Evolutionary conservation across 2,888 invertebrate species (phyloP), one percentile per base, ranked within the genome.

Genomic region (Parasteatoda lunata): DNA sequence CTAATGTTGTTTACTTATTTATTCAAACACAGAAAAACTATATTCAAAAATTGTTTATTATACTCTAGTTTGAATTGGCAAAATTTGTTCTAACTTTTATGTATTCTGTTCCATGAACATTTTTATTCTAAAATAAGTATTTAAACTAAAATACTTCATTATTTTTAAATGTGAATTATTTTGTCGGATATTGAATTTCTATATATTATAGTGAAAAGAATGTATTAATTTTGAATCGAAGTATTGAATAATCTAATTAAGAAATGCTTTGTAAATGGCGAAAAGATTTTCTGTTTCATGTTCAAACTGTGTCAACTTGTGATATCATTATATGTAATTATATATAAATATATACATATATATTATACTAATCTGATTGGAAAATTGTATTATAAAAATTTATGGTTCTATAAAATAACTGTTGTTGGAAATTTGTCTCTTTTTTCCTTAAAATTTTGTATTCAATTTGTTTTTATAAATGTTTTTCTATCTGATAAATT

Each of bases 351-450:
- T 79, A 70, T 79, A 84, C 66, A 69, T 77, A 76, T 68, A 65
- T 77, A 72, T 51, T 70, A 68, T 78, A 72, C 45, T 77, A 64
- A 52, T 84, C 72, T 77, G 59, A 77, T 68, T 75, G 72, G 73
- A 64, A 49, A 52, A 48, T 66, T 80, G 77, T 77, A 86, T 66
- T 48, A 75, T 79, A 86, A 77, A 80, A 86, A 86, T 86, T 79
- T 86, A 77, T 81, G 77, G 76, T 86, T 86, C 80, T 65, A 69
- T 85, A 84, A 75, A 69, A 49, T 64, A 71, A 9, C 47, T 49
- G 15, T 3, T 59, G 54, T 15, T 6, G 66, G 3, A 7, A 9
- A 13, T 65, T 30, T 54, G 6, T 48, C 2, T 75, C 64, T 30
- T 3, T 75, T 59, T 47, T 47, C 47, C 47, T 45, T 45, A 75